Conservation (phyloP, 2,113 vertebrate genomes). For the Corythornis madagascariensis region DNA sequence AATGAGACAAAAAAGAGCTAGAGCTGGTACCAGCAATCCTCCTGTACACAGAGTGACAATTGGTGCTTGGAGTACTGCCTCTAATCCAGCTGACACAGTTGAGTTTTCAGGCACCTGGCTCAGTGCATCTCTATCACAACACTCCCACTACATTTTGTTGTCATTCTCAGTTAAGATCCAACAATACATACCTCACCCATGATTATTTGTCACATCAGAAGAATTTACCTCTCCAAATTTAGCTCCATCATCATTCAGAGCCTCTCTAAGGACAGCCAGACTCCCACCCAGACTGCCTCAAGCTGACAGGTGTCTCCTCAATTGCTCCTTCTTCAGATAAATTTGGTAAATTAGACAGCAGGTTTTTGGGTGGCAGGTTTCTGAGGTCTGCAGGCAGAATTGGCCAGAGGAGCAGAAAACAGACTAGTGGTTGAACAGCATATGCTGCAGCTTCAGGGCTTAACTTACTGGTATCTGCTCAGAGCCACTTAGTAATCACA, state of each 20-base stretch:
- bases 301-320: neutral
- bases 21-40: neutral
- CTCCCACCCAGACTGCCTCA: neutral
- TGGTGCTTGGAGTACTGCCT: neutral
- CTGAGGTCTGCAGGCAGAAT: neutral
- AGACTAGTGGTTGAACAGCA: neutral
- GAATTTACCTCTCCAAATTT: neutral
- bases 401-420: neutral
- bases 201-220: constrained; percentile 14
- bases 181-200: neutral
- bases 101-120: neutral
- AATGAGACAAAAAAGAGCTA: neutral
- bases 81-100: neutral
- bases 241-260: neutral
- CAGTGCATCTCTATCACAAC: neutral
- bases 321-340: neutral
- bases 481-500: neutral
- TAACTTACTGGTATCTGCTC: neutral
- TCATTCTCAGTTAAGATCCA: neutral
- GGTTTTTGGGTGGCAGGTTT: neutral
- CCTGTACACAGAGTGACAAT: neutral
- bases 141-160: neutral
- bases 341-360: neutral
- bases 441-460: neutral
- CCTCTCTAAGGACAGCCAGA: constrained; percentile 3